Evolutionary conservation across 2,888 invertebrate genomes (phyloP).

Genomic region (Ormyrus nitidulus): DNA sequence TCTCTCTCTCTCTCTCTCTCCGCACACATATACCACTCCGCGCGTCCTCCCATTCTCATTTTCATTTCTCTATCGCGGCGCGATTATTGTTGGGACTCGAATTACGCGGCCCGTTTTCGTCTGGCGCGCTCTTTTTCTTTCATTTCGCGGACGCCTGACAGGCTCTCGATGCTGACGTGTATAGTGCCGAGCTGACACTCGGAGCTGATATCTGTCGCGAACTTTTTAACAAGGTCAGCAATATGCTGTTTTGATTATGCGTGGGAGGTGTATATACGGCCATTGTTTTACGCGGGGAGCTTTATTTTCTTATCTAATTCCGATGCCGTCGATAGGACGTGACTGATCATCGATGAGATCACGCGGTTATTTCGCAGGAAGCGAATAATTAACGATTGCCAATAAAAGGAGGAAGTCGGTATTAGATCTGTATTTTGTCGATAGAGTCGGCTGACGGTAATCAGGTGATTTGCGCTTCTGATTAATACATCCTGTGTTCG

Average conservation of each 20-base stretch:
- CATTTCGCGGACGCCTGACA: too few species aligned
- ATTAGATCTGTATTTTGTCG: background rate
- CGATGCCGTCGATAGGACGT: background rate
- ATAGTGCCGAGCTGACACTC: too few species aligned
- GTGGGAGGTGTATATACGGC: background rate
- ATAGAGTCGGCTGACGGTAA: too few species aligned
- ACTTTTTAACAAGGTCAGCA: too few species aligned
- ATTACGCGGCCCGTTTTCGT: background rate
- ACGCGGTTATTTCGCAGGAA: slow-evolving; percentile 3
- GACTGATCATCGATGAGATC: slow-evolving; percentile 17
- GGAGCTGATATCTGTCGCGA: too few species aligned
- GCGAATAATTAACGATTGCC: slow-evolving; percentile 17
- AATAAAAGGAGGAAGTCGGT: slow-evolving; percentile 4
- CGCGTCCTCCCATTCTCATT: too few species aligned
- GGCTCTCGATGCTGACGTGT: too few species aligned
- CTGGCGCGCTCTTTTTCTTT: too few species aligned
- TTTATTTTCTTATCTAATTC: slow-evolving; percentile 16
- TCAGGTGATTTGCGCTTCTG: too few species aligned
- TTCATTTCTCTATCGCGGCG: background rate
- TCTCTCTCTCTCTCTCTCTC: background rate
- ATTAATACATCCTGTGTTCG: too few species aligned
- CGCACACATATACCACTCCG: background rate
- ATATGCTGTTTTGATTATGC: background rate
- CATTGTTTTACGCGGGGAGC: background rate
- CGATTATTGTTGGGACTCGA: slow-evolving; percentile 44